phyloP scores from a whole-genome alignment of 2,888 invertebrate genomes.

The Poecilobothrus nobilitatus region DNA sequence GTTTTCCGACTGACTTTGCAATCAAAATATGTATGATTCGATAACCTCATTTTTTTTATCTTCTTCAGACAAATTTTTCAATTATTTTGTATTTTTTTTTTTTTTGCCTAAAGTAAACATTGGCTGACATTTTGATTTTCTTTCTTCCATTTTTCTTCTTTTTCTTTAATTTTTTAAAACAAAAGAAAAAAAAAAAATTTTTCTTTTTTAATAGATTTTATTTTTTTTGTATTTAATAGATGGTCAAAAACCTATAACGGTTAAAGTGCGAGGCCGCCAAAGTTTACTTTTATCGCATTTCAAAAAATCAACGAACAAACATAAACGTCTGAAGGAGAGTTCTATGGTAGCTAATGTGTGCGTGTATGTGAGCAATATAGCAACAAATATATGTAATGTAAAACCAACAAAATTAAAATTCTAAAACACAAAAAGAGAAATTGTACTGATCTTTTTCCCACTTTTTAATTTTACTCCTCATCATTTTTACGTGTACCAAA shows the following conservation, averaged over 20 bases:
- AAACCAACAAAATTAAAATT: too few relatives aligned
- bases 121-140: not conserved
- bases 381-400: too few relatives aligned
- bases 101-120: not conserved
- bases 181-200: not conserved
- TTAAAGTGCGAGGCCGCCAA: constrained; percentile 1
- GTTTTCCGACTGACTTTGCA: too few relatives aligned
- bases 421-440: too few relatives aligned
- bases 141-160: not conserved
- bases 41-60: not conserved
- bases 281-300: not conserved
- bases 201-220: not conserved
- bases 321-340: too few relatives aligned
- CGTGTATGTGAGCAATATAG: too few relatives aligned
- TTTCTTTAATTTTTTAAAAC: not conserved
- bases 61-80: not conserved
- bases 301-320: too few relatives aligned
- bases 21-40: not conserved
- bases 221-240: not conserved
- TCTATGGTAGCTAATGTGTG: too few relatives aligned
- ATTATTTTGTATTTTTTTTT: not conserved
- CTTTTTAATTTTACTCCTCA: not conserved
- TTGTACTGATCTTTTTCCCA: not conserved
- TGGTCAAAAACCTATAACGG: constrained; percentile 3
- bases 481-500: not conserved